Evolutionary conservation across 2,888 invertebrate species (phyloP).

Genomic region (Ormyrus thymus): DNA sequence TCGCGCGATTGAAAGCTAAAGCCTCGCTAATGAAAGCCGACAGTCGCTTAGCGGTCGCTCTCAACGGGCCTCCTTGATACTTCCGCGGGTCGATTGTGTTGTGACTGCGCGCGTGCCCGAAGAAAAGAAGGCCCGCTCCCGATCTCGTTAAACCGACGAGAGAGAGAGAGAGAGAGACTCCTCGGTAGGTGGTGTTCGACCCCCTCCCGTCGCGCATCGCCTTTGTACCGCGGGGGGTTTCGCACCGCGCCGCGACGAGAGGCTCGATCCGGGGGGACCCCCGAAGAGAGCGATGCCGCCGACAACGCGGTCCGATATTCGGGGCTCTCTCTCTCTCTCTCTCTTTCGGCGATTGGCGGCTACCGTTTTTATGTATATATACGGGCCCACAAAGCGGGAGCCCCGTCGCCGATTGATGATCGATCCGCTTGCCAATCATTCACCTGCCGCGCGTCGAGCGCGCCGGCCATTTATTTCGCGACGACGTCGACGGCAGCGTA

Average conservation of each 20-base stretch:
- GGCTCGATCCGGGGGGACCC: constrained; percentile 49
- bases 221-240: too few species aligned
- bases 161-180: constrained; percentile 10
- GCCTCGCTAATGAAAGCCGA: constrained; percentile 4
- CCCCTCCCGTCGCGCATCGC: constrained; percentile 40
- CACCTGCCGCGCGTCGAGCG: constrained; percentile 31
- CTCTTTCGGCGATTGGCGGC: constrained; percentile 47
- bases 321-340: constrained; percentile 7
- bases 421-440: constrained; percentile 49
- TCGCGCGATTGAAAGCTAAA: background rate
- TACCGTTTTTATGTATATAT: constrained; percentile 45
- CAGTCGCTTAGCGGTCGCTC: constrained; percentile 11
- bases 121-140: constrained; percentile 5
- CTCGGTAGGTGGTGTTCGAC: too few species aligned
- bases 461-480: constrained; percentile 16
- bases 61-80: background rate
- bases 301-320: constrained; percentile 58
- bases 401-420: constrained; percentile 43
- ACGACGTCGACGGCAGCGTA: background rate
- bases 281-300: constrained; percentile 67
- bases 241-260: too few species aligned
- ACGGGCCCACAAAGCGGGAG: background rate
- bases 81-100: constrained; percentile 3
- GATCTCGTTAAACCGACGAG: constrained; percentile 50
- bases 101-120: constrained; percentile 27